phyloP scores from a whole-genome alignment of 2,888 invertebrate genomes.

The Nineta flava region DNA sequence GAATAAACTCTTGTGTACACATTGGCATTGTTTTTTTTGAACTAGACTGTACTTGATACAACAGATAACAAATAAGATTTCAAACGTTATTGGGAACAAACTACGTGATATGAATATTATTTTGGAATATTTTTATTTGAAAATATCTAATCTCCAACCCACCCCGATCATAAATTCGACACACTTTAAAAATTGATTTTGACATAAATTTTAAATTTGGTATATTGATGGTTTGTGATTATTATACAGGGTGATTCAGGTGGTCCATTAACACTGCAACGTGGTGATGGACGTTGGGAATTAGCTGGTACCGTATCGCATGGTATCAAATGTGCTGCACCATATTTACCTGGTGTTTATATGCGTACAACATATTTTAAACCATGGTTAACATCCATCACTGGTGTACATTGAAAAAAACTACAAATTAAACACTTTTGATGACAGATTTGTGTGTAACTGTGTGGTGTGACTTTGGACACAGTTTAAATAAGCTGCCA shows the following conservation, averaged over 20 bases:
- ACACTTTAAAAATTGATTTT: no score
- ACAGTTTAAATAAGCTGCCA: not conserved
- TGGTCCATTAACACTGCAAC: constrained; percentile 70
- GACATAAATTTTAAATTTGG: no score
- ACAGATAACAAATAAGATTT: no score
- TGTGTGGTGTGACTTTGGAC: not conserved
- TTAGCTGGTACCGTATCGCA: constrained; percentile 85
- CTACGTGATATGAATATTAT: not conserved
- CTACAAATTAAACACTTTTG: not conserved
- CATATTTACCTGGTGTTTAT: constrained; percentile 82
- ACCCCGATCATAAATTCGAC: no score
- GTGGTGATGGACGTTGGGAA: constrained; percentile 73
- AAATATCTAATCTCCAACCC: no score
- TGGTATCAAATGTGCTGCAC: constrained; percentile 88
- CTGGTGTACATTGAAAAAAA: constrained; percentile 45
- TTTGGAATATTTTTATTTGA: not conserved
- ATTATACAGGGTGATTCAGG: constrained; percentile 80
- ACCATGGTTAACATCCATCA: constrained; percentile 77
- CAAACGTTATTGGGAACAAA: not conserved
- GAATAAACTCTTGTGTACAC: no score
- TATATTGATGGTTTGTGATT: no score
- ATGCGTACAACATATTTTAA: constrained; percentile 87
- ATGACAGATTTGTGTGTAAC: not conserved
- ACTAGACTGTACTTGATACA: no score
- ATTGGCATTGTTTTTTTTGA: no score